Percentiles rank a stretch among this genome's conserved stretches.
Conservation (phyloP, 2,113 vertebrate genomes). For the Rostratula benghalensis region DNA sequence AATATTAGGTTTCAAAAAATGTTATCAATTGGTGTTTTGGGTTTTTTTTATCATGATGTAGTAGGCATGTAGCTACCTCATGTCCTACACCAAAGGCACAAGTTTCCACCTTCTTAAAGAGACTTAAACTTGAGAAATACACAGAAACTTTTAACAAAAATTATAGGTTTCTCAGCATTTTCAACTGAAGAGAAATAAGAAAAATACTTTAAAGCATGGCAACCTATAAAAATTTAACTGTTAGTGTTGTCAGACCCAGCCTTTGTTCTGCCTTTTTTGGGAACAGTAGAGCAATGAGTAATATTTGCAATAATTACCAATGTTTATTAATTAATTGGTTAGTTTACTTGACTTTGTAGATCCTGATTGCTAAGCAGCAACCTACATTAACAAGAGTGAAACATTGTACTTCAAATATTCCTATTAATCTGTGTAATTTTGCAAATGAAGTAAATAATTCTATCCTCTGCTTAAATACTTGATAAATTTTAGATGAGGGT, state of each 20-base stretch:
- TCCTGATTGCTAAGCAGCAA: background rate
- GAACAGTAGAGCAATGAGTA: background rate
- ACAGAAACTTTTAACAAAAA: background rate
- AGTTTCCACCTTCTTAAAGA: background rate
- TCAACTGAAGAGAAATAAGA: background rate
- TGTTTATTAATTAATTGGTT: background rate
- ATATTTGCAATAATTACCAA: background rate
- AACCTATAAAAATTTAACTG: background rate
- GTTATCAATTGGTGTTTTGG: accelerated
- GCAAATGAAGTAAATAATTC: background rate
- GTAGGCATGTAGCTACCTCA: background rate
- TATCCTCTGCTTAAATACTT: background rate
- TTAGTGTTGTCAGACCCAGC: background rate
- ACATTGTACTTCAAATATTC: background rate
- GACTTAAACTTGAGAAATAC: background rate
- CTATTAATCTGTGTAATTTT: background rate
- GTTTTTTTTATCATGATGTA: background rate
- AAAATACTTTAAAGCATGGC: background rate
- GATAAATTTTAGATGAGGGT: background rate
- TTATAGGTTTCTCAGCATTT: background rate
- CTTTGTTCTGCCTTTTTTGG: background rate
- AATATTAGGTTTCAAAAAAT: background rate
- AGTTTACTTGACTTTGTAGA: background rate
- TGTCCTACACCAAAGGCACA: background rate
- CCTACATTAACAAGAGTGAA: background rate